Percentiles rank a stretch among this genome's conserved stretches.
Conservation (phyloP, 2,888 invertebrate species). For the Synanthedon formicaeformis region DNA sequence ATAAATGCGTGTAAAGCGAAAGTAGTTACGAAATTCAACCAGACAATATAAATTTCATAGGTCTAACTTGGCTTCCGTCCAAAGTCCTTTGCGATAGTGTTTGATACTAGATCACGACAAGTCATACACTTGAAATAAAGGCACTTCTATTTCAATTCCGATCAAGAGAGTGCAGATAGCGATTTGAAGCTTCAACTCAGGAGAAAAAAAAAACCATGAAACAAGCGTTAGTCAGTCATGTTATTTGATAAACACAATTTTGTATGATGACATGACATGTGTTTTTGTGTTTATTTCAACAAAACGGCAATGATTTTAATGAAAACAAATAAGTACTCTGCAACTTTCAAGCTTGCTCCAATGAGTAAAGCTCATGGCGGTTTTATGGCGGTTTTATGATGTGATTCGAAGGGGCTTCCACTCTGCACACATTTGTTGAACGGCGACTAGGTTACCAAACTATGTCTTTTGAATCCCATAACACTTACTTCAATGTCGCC, state of each 20-base stretch:
- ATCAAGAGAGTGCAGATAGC: not conserved
- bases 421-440: slow-evolving; percentile 47
- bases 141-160: not conserved
- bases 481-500: not conserved
- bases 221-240: slow-evolving; percentile 32
- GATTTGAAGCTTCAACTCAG: not conserved
- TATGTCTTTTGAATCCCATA: slow-evolving; percentile 19
- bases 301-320: slow-evolving; percentile 1
- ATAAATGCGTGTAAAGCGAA: not conserved
- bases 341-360: slow-evolving; percentile 4
- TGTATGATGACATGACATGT: not conserved
- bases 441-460: slow-evolving; percentile 46
- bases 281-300: not conserved
- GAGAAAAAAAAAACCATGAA: slow-evolving; percentile 10
- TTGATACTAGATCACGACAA: slow-evolving; percentile 11
- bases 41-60: slow-evolving; percentile 88
- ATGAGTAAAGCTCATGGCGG: slow-evolving; percentile 36
- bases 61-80: slow-evolving; percentile 30
- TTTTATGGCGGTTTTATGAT: slow-evolving; percentile 17
- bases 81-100: slow-evolving; percentile 35
- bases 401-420: slow-evolving; percentile 41
- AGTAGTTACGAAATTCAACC: not conserved
- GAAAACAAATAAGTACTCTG: slow-evolving; percentile 1
- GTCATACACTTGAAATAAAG: not conserved
- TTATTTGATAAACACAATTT: slow-evolving; percentile 16